Evolutionary conservation across 2,888 invertebrate genomes (phyloP).

Genomic region (Melieria picta): DNA sequence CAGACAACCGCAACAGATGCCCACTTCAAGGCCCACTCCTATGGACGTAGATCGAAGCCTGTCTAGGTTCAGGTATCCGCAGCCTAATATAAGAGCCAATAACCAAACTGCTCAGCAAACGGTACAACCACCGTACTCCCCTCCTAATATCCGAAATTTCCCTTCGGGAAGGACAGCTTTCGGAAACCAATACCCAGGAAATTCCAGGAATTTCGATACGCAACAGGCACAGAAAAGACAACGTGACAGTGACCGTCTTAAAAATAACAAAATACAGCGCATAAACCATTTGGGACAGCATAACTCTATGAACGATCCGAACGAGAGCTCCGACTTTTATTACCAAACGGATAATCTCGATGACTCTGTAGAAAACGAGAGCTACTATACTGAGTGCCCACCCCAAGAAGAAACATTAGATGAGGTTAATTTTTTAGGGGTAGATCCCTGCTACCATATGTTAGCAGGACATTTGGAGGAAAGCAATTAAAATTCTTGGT

Average conservation of each 20-base stretch:
- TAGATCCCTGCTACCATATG: background rate
- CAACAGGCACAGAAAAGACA: constrained; percentile 1
- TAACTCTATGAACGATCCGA: background rate
- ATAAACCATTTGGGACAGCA: background rate
- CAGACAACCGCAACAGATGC: no score
- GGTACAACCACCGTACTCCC: background rate
- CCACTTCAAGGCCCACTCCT: no score
- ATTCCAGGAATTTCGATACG: background rate
- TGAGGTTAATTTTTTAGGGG: background rate
- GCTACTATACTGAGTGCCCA: background rate
- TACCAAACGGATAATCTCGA: background rate
- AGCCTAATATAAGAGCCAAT: background rate
- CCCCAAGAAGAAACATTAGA: background rate
- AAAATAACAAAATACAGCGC: constrained; percentile 1
- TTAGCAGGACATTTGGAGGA: background rate
- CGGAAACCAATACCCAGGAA: background rate
- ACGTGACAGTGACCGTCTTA: background rate
- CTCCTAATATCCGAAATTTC: background rate
- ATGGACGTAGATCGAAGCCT: constrained; percentile 11
- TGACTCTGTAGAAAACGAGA: background rate
- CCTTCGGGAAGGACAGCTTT: background rate
- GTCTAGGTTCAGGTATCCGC: no score
- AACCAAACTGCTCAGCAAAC: background rate
- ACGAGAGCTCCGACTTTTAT: background rate
- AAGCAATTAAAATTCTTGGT: background rate